A percentile compares a stretch with the other conserved stretches of the same genome.
These are phyloP conservation scores for Calliopsis andreniformis DNA, from an alignment of 1,140 invertebrate genomes.

Conservation along the genomic window DNA sequence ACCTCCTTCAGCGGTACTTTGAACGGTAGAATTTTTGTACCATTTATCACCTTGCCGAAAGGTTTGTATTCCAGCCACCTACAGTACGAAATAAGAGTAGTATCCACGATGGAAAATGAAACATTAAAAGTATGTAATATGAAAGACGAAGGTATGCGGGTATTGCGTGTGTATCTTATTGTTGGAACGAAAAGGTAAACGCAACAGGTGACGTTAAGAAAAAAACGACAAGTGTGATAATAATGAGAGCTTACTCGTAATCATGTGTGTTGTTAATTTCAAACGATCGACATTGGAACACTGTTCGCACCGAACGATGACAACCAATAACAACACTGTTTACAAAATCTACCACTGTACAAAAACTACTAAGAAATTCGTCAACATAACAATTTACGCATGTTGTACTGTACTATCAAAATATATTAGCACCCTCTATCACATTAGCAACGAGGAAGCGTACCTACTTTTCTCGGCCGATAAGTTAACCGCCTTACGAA, in stretches of 20 bases:
- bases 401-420: neutral
- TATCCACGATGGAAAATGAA: neutral
- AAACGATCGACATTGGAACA: neutral
- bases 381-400: too few relatives aligned
- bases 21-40: constrained; percentile 88
- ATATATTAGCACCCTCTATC: neutral
- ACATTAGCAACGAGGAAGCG: neutral
- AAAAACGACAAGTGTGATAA: constrained; percentile 1
- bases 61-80: constrained; percentile 88
- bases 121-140: neutral
- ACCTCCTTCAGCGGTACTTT: constrained; percentile 89
- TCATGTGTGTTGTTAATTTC: neutral
- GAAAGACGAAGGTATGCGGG: neutral
- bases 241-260: neutral
- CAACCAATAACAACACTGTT: neutral
- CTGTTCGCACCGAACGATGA: too few relatives aligned
- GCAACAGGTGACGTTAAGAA: constrained; percentile 7
- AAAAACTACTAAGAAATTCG: neutral
- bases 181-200: neutral
- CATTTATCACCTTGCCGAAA: constrained; percentile 84
- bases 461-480: neutral
- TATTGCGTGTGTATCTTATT: neutral
- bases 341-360: neutral
- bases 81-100: constrained; percentile 57
- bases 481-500: constrained; percentile 22